phyloP scores from a whole-genome alignment of 2,888 invertebrate species.

The Nomada ruficornis region DNA sequence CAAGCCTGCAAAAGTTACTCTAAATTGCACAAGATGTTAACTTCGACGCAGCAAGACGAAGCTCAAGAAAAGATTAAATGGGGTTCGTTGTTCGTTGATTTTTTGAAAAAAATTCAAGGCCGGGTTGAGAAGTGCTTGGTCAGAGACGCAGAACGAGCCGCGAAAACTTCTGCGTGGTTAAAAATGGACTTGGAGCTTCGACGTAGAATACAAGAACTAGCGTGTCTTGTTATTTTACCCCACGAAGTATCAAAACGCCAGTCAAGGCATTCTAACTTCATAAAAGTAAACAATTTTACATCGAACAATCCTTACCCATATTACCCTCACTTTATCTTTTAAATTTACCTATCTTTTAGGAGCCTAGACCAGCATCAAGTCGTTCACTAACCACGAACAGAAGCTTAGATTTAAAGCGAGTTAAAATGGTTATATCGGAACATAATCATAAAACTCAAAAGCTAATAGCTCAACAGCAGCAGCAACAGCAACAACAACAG shows the following conservation, averaged over 20 bases:
- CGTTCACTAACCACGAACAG: conserved; percentile 76
- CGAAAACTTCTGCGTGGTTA: conserved; percentile 88
- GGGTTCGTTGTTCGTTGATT: conserved; percentile 86
- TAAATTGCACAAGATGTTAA: conserved; percentile 80
- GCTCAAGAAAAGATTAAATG: conserved; percentile 85
- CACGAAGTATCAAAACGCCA: conserved; percentile 82
- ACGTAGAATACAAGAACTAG: conserved; percentile 88
- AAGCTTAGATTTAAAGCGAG: conserved; percentile 82
- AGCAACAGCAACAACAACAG: conserved; percentile 48
- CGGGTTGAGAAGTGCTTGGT: conserved; percentile 90
- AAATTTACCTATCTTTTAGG: conserved; percentile 63
- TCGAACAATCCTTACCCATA: background rate
- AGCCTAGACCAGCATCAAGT: conserved; percentile 75
- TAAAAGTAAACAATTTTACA: conserved; percentile 73
- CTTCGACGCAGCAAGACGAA: conserved; percentile 76
- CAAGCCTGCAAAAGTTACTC: conserved; percentile 93
- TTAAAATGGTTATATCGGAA: conserved; percentile 83
- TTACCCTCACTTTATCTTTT: conserved; percentile 3
- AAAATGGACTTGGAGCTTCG: conserved; percentile 88
- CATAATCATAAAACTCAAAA: conserved; percentile 80
- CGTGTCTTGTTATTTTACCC: conserved; percentile 85
- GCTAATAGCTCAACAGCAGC: conserved; percentile 68
- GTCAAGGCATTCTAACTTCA: conserved; percentile 80
- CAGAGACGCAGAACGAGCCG: conserved; percentile 88
- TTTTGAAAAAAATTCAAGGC: conserved; percentile 88